Base-by-base conservation (phyloP, 2,888 invertebrate genomes). In the Drosophila pullipes region DNA sequence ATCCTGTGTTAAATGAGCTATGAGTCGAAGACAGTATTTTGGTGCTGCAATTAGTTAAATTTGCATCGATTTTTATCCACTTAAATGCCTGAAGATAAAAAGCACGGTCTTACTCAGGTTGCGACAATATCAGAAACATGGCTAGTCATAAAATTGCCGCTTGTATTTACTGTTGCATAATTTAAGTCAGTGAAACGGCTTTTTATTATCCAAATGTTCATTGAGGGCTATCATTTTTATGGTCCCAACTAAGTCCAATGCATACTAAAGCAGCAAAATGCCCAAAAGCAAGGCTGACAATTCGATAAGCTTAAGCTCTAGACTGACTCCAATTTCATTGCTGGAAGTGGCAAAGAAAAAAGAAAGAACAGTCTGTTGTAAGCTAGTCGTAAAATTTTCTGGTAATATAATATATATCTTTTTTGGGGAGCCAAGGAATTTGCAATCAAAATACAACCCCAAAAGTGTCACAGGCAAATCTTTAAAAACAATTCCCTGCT, bases 191-290 rank as follows among this genome's bases (percentile, higher is more conserved):
- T 63, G 57, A 13, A 37, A 57, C 55, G 63, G 47, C 50, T 41
- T 75, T 70, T 63, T 66, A 69, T 67, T 64, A 54, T 53, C 65
- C 25, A 60, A 74, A 58, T 79, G 60, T 74, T 74, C 77, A 78
- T 78, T 74, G 79, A 53, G 18, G 53, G 66, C 53, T 33, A 69
- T 75, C 77, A 61, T 54, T 74, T 78, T 78, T 74, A 79, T 71
- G 58, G 54, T 41, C 16, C 11, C 13, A 25, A 62, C 69, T 59
- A 28, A 55, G 58, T 58, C 57, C 62, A 54, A 59, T 78, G 76
- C 76, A 75, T 70, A 70, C 67, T 25, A 75, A 70, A 67, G 28
- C 11, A 30, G n/a, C 30, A 2, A 18, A 16, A n/a, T n/a, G 7
- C 16, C 22, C 6, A 33, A 57, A 57, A 57, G 22, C 52, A 37